Base-by-base conservation (phyloP, 30 jellyfish, hydroid and myxozoan species). In the Hydractinia echinata region DNA sequence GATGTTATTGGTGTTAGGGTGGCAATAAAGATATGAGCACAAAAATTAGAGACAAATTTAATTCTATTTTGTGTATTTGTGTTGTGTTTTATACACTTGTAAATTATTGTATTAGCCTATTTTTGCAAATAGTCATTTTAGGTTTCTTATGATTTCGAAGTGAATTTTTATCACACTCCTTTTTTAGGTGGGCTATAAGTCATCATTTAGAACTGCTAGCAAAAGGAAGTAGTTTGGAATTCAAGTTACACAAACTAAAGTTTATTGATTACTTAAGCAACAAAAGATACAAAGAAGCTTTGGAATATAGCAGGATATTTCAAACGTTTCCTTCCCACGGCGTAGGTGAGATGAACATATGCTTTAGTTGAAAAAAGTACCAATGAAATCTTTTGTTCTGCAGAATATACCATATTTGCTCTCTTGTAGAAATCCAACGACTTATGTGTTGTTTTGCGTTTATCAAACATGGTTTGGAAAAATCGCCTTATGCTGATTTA, bases 391-490 rank as follows among this genome's bases (percentile, higher is more conserved):
- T 30, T 30, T 30, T 30, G 44, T 30, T 30, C 44, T 30, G 44
- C 44, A 30, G 2, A 30, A 30, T 30, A 30, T 21, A 52, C 51
- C 54, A 13, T 30, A 2, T 30, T 30, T 30, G 44, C 44, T 30
- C 44, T 30, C 66, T 86, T 73, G 3, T 67, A 94, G 99, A 94
- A 78, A 88, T 94, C 68, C 95, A 88, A 79, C 74, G 95, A 53
- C 61, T 94, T 82, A 94, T 94, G 99, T 96, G 95, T 19, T 88
- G 99, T 77, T 94, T 94, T 83, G 99, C 99, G 44, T 94, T 82
- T 76, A 66, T 85, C 50, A 81, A 83, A 76, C 72, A 73, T 66
- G 99, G 97, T 4, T 10, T 94, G 72, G 89, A 85, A 61, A 86
- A 81, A 50, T 88, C 99, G 3, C 99, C 96, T 3, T 94, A 94